phyloP scores from a whole-genome alignment of 2,888 invertebrate genomes.

The Bhutanitis thaidina region DNA sequence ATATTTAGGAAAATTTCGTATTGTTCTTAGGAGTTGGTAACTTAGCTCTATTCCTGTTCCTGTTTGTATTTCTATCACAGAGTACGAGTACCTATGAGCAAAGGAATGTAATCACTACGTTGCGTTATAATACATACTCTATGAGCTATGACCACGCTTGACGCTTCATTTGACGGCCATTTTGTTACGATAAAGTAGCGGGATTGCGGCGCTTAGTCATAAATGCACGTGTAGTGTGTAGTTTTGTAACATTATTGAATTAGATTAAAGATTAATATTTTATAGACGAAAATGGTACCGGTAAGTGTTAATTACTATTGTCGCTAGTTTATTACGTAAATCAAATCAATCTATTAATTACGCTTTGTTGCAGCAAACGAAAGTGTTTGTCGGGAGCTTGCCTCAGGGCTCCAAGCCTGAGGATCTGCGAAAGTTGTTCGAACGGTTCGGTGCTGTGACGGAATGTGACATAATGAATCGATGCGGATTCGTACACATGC shows the following conservation, averaged over 20 bases:
- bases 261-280: constrained; percentile 20
- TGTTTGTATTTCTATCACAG: no score
- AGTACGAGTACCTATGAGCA: no score
- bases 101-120: no score
- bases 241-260: constrained; percentile 24
- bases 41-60: no score
- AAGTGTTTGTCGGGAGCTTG: constrained; percentile 96
- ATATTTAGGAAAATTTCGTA: no score
- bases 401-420: constrained; percentile 91
- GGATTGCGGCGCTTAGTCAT: constrained; percentile 13
- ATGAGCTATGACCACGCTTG: no score
- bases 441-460: constrained; percentile 91
- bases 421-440: constrained; percentile 90
- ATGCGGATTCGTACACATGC: constrained; percentile 96
- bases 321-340: constrained; percentile 26
- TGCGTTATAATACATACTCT: no score
- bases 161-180: no score
- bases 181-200: constrained; percentile 22
- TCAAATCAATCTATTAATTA: constrained; percentile 15
- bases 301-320: constrained; percentile 44
- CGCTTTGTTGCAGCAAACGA: constrained; percentile 81
- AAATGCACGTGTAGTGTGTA: constrained; percentile 25
- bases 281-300: constrained; percentile 57
- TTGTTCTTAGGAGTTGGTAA: no score
- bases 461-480: constrained; percentile 97